These are phyloP conservation scores for Danio jaintianensis DNA, from an alignment of 2,797 vertebrate species.

Conservation along the genomic window DNA sequence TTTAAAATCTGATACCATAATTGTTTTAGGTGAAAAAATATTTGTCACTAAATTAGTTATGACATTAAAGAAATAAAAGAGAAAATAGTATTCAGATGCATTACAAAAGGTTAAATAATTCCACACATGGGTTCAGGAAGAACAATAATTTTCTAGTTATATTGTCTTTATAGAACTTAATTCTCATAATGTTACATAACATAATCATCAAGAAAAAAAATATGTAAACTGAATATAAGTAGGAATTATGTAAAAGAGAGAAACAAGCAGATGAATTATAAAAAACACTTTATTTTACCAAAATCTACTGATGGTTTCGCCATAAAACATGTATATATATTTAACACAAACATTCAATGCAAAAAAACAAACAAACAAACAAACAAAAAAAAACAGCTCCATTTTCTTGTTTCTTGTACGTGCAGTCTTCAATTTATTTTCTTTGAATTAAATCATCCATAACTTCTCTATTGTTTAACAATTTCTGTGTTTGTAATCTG, in stretches of 20 bases:
- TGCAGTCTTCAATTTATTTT: background rate
- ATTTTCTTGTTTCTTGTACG: background rate
- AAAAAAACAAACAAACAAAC: too few species aligned
- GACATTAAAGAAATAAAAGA: too few species aligned
- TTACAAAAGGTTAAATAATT: background rate
- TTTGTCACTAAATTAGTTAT: too few species aligned
- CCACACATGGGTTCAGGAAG: background rate
- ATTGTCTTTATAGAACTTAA: background rate
- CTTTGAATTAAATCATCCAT: background rate
- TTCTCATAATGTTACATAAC: too few species aligned
- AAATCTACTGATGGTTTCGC: background rate
- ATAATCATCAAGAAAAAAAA: too few species aligned
- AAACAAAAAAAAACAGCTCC: too few species aligned
- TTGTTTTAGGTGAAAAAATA: too few species aligned
- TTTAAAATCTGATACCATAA: too few species aligned
- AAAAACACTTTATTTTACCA: constrained; percentile 20
- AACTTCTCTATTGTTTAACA: constrained; percentile 23
- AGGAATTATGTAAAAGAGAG: too few species aligned
- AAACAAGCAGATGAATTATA: background rate
- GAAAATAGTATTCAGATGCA: too few species aligned
- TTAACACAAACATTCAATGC: background rate
- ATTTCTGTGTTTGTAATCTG: constrained; percentile 72
- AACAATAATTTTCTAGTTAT: background rate
- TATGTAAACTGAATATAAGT: too few species aligned
- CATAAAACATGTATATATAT: constrained; percentile 15